These are phyloP conservation scores for Herminia tarsipennalis DNA, from an alignment of 2,888 invertebrate species.

Conservation along the genomic window DNA sequence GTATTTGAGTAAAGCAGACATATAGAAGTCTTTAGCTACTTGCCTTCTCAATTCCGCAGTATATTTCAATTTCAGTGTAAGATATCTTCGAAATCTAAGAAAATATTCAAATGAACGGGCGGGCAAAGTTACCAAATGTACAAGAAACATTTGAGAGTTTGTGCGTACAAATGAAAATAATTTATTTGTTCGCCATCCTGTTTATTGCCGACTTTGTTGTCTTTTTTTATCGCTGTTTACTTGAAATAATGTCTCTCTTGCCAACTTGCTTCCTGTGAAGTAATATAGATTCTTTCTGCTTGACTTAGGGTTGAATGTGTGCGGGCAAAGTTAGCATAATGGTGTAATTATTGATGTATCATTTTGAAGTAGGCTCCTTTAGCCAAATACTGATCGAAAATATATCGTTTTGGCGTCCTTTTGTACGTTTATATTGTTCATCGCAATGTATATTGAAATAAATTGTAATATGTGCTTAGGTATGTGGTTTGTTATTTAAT, in stretches of 20 bases:
- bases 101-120: no score
- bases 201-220: constrained; percentile 34
- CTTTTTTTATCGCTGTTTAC: constrained; percentile 16
- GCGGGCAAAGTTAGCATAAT: constrained; percentile 8
- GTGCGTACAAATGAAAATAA: constrained; percentile 30
- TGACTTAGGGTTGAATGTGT: neutral
- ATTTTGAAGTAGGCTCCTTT: constrained; percentile 25
- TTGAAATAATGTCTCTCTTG: constrained; percentile 21
- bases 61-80: no score
- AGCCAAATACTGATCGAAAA: constrained; percentile 22
- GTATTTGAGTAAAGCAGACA: no score
- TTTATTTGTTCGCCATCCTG: constrained; percentile 34
- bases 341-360: constrained; percentile 38
- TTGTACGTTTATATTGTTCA: neutral
- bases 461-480: neutral
- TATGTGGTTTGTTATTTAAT: no score
- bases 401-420: neutral
- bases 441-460: neutral
- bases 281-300: neutral
- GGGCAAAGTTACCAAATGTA: no score
- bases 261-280: neutral
- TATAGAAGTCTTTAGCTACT: no score
- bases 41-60: no score
- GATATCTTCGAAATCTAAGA: no score
- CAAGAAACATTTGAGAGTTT: constrained; percentile 6